These are phyloP conservation scores for Pilophorus perplexus DNA, from an alignment of 2,888 invertebrate species.

Conservation along the genomic window DNA sequence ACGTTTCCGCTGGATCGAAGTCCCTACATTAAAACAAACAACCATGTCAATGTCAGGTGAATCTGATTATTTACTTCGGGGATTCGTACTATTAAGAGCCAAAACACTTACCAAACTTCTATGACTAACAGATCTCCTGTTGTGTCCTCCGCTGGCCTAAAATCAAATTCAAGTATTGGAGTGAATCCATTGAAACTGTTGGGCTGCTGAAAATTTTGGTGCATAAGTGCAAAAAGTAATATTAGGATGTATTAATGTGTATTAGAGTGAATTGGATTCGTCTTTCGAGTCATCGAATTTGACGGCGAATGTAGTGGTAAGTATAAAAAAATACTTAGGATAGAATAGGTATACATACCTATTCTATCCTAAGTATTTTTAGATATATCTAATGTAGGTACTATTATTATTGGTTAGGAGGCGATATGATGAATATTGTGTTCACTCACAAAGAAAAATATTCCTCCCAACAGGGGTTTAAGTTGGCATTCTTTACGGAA, in stretches of 20 bases:
- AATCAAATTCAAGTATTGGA: no score
- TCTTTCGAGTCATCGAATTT: no score
- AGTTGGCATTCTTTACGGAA: conserved; percentile 83
- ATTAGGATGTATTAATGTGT: no score
- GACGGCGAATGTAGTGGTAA: no score
- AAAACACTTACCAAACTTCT: background rate
- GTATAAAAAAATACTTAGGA: no score
- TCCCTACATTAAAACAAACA: conserved; percentile 58
- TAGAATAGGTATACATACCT: no score
- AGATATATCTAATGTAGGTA: no score
- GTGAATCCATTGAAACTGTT: no score
- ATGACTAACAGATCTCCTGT: conserved; percentile 62
- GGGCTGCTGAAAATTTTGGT: no score
- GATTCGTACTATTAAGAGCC: background rate
- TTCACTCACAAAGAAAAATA: conserved; percentile 94
- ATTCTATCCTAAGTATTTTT: no score
- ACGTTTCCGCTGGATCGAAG: conserved; percentile 85
- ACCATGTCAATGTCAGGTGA: background rate
- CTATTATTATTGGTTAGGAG: conserved; percentile 7
- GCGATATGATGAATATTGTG: conserved; percentile 26
- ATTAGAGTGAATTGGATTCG: no score
- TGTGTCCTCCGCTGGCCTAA: conserved; percentile 71
- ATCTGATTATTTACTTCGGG: background rate
- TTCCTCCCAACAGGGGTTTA: conserved; percentile 95
- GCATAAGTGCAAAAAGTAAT: no score